Conservation (phyloP, 2,113 vertebrate genomes). For the Tragelaphus strepsiceros region DNA sequence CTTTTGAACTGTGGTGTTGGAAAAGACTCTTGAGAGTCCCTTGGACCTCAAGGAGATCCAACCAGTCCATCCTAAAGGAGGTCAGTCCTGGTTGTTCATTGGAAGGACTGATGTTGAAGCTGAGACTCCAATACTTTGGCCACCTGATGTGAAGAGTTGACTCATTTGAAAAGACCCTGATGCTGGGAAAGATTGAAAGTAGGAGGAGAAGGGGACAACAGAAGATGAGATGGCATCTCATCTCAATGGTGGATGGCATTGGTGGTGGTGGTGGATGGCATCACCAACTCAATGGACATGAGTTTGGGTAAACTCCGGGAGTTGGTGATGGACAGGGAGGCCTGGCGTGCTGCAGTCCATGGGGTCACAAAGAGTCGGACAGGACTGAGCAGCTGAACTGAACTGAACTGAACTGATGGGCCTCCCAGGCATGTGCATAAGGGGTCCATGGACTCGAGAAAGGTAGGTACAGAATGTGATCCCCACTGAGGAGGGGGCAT, state of each 20-base stretch:
- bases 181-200: neutral
- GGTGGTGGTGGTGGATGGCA: too few species aligned
- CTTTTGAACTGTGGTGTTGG: neutral
- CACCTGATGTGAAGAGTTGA: neutral
- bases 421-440: neutral
- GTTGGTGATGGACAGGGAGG: neutral
- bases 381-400: neutral
- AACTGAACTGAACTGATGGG: neutral
- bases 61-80: neutral
- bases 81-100: neutral
- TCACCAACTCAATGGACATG: accelerated
- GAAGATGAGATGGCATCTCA: neutral
- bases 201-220: neutral
- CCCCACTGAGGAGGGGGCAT: neutral
- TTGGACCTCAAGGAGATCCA: neutral
- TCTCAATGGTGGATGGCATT: too few species aligned
- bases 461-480: neutral
- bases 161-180: neutral
- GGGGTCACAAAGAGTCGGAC: neutral
- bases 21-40: neutral
- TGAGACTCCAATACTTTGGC: neutral
- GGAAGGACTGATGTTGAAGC: neutral
- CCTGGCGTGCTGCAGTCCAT: neutral
- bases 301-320: neutral
- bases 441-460: neutral